These are phyloP conservation scores for Takifugu rubripes DNA, from an alignment of 2,797 vertebrate genomes.

Conservation along the genomic window DNA sequence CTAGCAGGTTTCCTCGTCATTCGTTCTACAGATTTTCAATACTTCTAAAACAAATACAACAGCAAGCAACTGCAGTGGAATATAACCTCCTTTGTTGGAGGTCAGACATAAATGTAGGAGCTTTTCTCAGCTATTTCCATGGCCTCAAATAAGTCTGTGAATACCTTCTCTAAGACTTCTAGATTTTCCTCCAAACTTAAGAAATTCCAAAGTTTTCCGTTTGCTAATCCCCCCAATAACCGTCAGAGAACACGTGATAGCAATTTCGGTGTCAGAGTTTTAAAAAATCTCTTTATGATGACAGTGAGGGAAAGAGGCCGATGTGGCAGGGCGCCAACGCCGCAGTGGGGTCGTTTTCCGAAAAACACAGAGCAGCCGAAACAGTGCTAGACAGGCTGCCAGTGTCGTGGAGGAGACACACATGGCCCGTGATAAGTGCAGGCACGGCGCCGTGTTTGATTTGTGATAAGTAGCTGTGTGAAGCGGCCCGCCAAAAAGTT, in stretches of 20 bases:
- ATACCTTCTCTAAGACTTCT: conserved; percentile 28
- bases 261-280: conserved; percentile 24
- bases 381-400: conserved; percentile 6
- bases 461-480: conserved; percentile 18
- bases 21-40: neutral
- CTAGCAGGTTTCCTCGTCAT: neutral
- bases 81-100: neutral
- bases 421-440: conserved; percentile 8
- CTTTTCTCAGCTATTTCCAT: conserved; percentile 27
- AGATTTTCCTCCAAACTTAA: conserved; percentile 1
- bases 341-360: conserved; percentile 10
- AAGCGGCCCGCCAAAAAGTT: conserved; percentile 10
- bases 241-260: conserved; percentile 21
- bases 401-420: conserved; percentile 10
- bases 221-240: conserved; percentile 16
- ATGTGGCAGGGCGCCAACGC: conserved; percentile 3
- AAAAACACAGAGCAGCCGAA: neutral
- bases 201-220: conserved; percentile 25
- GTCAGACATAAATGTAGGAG: conserved; percentile 4
- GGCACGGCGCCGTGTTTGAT: conserved; percentile 10
- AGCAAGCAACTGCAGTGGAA: neutral
- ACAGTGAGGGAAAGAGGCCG: conserved; percentile 16
- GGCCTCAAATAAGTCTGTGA: conserved; percentile 23
- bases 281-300: conserved; percentile 7
- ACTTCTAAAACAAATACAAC: conserved; percentile 2